Evolutionary conservation across 2,113 vertebrate genomes (phyloP).

Genomic region (Nesoenas mayeri): DNA sequence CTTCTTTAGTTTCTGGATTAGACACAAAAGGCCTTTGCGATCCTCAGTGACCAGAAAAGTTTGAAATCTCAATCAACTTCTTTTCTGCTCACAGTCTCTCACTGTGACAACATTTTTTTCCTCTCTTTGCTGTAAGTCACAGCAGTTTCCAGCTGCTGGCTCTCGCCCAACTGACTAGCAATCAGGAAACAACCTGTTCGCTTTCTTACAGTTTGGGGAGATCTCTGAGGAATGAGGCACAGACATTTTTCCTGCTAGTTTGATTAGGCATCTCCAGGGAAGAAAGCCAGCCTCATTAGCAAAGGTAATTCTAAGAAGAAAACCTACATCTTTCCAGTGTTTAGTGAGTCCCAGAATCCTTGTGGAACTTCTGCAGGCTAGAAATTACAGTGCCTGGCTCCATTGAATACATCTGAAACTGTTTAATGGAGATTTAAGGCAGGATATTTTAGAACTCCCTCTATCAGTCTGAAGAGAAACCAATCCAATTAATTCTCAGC

Average conservation of each 20-base stretch:
- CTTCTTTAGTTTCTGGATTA: background rate
- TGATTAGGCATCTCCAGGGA: slow-evolving; percentile 14
- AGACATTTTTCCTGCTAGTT: slow-evolving; percentile 16
- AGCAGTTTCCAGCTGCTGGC: background rate
- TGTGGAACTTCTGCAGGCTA: slow-evolving; percentile 35
- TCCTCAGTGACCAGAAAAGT: background rate
- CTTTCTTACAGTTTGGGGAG: background rate
- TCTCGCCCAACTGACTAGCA: background rate
- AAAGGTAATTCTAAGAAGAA: slow-evolving; percentile 41
- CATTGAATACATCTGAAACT: slow-evolving; percentile 20
- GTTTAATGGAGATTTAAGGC: slow-evolving; percentile 36
- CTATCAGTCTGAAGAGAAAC: slow-evolving; percentile 22
- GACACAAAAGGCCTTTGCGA: background rate
- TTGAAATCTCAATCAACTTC: background rate
- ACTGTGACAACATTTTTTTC: background rate
- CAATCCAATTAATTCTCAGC: slow-evolving; percentile 32
- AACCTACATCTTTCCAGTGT: background rate
- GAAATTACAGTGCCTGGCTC: slow-evolving; percentile 7
- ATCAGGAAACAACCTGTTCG: background rate
- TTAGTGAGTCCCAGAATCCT: slow-evolving; percentile 25
- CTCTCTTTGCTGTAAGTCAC: rapidly evolving
- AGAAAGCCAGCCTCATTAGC: slow-evolving; percentile 22
- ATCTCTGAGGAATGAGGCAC: background rate
- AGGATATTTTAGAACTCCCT: slow-evolving; percentile 21
- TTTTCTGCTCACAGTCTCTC: background rate